A percentile compares a stretch with the other conserved stretches of the same genome.
Conservation (phyloP, 1,140 invertebrate genomes). For the Drosophila pectinifera region DNA sequence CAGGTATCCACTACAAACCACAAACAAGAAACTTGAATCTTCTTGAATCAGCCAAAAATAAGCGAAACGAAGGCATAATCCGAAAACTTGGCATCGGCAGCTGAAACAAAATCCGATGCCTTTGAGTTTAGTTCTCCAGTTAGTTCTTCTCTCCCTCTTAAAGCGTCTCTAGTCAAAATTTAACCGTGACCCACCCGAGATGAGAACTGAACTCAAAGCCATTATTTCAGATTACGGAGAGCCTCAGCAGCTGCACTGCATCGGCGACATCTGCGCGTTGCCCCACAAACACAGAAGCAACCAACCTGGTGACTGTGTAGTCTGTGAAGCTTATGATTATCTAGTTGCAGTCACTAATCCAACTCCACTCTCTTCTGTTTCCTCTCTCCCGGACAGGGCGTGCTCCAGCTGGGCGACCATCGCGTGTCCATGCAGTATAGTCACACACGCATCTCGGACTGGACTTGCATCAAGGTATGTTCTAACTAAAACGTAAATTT, state of each 20-base stretch:
- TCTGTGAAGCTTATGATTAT: slow-evolving; percentile 65
- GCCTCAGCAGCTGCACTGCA: slow-evolving; percentile 5
- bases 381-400: slow-evolving; percentile 86
- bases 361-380: slow-evolving; percentile 72
- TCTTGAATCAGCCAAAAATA: slow-evolving; percentile 17
- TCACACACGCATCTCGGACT: slow-evolving; percentile 88
- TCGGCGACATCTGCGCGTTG: slow-evolving; percentile 45
- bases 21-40: slow-evolving; percentile 40
- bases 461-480: slow-evolving; percentile 88
- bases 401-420: slow-evolving; percentile 90
- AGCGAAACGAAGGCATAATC: slow-evolving; percentile 2
- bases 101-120: background rate
- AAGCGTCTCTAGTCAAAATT: slow-evolving; percentile 11
- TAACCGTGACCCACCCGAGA: background rate
- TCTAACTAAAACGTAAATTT: too few species aligned
- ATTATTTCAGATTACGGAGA: slow-evolving; percentile 35
- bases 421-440: slow-evolving; percentile 90
- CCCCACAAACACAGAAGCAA: slow-evolving; percentile 68
- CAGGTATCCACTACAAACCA: slow-evolving; percentile 89
- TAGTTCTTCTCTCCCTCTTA: background rate
- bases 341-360: slow-evolving; percentile 45
- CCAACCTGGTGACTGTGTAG: slow-evolving; percentile 83
- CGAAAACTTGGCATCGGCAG: slow-evolving; percentile 2
- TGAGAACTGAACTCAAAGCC: slow-evolving; percentile 62
- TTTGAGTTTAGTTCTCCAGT: slow-evolving; percentile 35